Evolutionary conservation across 2,888 invertebrate species (phyloP).

Genomic region (Pseudanteris insignis): DNA sequence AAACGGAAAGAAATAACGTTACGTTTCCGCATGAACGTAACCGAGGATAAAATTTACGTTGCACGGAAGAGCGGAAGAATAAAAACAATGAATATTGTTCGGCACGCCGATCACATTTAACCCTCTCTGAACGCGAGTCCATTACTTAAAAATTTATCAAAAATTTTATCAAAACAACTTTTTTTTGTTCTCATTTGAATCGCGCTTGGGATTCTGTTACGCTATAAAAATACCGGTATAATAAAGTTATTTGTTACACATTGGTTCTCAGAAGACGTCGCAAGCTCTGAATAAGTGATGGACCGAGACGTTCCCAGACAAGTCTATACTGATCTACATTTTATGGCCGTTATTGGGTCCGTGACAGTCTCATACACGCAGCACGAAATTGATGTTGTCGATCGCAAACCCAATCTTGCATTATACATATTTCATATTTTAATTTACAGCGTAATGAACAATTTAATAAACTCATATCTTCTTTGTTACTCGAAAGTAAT

Average conservation of each 20-base stretch:
- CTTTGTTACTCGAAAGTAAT: not conserved
- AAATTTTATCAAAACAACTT: too few species aligned
- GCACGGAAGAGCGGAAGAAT: conserved; percentile 5
- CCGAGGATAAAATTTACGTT: too few species aligned
- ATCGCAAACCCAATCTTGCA: conserved; percentile 17
- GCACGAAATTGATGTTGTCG: conserved; percentile 31
- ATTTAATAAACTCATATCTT: conserved; percentile 3
- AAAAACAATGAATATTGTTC: conserved; percentile 1
- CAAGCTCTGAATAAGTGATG: conserved; percentile 44
- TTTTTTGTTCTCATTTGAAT: not conserved
- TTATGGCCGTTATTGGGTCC: conserved; percentile 39
- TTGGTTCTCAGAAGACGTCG: conserved; percentile 25
- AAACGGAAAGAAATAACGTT: conserved; percentile 7
- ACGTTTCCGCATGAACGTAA: too few species aligned
- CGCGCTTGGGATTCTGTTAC: not conserved
- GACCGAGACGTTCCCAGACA: conserved; percentile 45
- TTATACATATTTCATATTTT: conserved; percentile 18
- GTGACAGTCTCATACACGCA: conserved; percentile 35
- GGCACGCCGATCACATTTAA: too few species aligned
- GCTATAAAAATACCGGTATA: conserved; percentile 8
- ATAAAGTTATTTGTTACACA: conserved; percentile 31
- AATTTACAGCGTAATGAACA: conserved; percentile 16
- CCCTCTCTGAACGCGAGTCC: too few species aligned
- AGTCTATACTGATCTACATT: conserved; percentile 38
- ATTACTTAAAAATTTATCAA: not conserved